Conservation (phyloP, 2,888 invertebrate genomes). For the Epinotia nisella region DNA sequence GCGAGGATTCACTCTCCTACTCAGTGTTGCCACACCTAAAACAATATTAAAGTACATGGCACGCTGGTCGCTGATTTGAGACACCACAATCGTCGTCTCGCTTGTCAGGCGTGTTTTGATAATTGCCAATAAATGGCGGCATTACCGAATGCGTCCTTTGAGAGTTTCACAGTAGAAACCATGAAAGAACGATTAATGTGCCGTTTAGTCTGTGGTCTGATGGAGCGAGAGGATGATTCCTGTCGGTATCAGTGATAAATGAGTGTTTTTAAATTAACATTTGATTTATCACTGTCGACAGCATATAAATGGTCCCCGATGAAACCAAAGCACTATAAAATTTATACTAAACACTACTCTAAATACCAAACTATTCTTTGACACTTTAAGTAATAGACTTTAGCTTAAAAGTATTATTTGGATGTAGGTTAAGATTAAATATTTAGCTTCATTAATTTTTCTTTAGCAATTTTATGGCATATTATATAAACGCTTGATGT, state of each 20-base stretch:
- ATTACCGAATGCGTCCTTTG: slow-evolving; percentile 49
- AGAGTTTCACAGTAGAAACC: slow-evolving; percentile 47
- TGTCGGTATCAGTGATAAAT: slow-evolving; percentile 68
- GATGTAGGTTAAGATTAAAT: slow-evolving; percentile 21
- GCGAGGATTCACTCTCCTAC: slow-evolving; percentile 71
- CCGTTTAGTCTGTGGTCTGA: slow-evolving; percentile 54
- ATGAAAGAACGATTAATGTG: slow-evolving; percentile 51
- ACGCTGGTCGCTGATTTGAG: slow-evolving; percentile 82
- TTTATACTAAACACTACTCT: slow-evolving; percentile 48
- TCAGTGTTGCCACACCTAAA: slow-evolving; percentile 75
- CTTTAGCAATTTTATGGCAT: slow-evolving; percentile 26
- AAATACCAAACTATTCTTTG: slow-evolving; percentile 53
- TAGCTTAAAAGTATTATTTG: slow-evolving; percentile 33
- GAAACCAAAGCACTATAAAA: slow-evolving; percentile 78
- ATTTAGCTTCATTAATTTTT: slow-evolving; percentile 21
- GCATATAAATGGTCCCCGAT: slow-evolving; percentile 73
- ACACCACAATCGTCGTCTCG: slow-evolving; percentile 80
- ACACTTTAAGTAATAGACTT: slow-evolving; percentile 48
- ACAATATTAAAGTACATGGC: slow-evolving; percentile 75
- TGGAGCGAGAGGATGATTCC: slow-evolving; percentile 74
- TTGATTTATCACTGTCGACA: slow-evolving; percentile 66
- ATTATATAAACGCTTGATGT: slow-evolving; percentile 35
- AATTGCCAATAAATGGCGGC: slow-evolving; percentile 44
- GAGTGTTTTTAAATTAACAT: slow-evolving; percentile 48
- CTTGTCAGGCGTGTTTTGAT: slow-evolving; percentile 62